Conservation (phyloP, 2,113 vertebrate genomes). For the Numida meleagris region DNA sequence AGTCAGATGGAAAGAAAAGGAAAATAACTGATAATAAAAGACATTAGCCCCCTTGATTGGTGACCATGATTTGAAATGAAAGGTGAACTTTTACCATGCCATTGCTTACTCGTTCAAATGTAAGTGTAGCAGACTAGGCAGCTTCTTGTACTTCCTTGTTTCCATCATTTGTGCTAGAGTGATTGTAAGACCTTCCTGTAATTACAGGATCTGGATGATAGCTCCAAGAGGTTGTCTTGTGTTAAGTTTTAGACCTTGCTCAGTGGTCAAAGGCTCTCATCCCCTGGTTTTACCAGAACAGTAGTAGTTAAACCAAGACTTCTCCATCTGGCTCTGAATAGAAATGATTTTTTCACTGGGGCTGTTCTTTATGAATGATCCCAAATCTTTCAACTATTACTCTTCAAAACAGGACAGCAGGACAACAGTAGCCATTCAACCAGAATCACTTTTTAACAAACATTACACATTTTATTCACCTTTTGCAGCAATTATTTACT, state of each 20-base stretch:
- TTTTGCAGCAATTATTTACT: neutral
- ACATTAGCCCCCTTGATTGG: neutral
- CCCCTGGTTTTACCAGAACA: fast-evolving
- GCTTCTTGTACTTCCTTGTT: neutral
- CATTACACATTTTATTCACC: neutral
- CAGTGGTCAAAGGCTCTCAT: neutral
- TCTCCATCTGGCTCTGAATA: neutral
- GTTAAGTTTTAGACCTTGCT: neutral
- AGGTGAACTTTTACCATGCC: neutral
- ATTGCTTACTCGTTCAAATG: neutral
- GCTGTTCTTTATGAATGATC: neutral
- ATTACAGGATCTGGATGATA: neutral
- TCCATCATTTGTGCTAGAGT: neutral
- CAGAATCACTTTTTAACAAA: neutral
- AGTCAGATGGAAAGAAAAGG: neutral
- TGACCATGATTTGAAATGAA: neutral
- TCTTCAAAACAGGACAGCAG: neutral
- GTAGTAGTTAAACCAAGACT: neutral
- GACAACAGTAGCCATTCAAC: neutral
- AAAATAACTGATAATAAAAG: neutral
- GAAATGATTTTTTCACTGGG: neutral
- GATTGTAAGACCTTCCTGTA: neutral
- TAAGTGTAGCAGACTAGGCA: neutral
- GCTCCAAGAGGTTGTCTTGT: neutral
- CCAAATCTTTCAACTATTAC: neutral